Conservation (phyloP, 1,140 invertebrate species). For the Globodera rostochiensis region DNA sequence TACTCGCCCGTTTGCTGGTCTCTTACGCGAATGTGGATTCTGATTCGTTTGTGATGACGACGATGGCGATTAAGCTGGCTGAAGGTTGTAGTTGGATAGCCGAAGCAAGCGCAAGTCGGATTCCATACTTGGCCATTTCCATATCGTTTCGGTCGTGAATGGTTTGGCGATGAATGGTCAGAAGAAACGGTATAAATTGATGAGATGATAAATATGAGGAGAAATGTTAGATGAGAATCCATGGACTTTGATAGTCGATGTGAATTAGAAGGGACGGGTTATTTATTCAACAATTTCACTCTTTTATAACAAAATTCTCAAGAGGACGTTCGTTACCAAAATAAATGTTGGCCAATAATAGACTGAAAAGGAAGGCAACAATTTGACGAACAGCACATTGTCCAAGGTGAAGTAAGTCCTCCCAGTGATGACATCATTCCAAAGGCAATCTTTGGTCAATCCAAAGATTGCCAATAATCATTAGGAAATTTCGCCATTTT, state of each 20-base stretch:
- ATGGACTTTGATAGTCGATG: neutral
- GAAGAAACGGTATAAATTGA: neutral
- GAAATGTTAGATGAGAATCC: neutral
- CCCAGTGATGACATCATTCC: too few species aligned
- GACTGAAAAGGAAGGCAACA: neutral
- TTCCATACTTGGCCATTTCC: neutral
- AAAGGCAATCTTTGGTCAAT: too few species aligned
- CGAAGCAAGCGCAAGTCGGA: neutral
- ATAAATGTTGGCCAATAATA: too few species aligned
- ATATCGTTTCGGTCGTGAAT: neutral
- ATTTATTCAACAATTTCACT: neutral
- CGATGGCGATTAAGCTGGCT: neutral
- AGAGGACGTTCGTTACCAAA: neutral
- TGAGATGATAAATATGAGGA: neutral
- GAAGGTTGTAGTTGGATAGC: neutral
- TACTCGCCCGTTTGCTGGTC: neutral
- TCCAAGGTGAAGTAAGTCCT: neutral
- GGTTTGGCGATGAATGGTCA: neutral
- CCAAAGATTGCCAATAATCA: too few species aligned
- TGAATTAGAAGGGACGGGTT: neutral
- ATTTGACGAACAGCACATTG: neutral
- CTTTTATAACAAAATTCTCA: neutral
- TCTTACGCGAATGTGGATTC: neutral
- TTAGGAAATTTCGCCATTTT: too few species aligned
- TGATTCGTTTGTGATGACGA: neutral